Evolutionary conservation across 1,140 invertebrate species (phyloP).

Genomic region (Diploscapter pachys): DNA sequence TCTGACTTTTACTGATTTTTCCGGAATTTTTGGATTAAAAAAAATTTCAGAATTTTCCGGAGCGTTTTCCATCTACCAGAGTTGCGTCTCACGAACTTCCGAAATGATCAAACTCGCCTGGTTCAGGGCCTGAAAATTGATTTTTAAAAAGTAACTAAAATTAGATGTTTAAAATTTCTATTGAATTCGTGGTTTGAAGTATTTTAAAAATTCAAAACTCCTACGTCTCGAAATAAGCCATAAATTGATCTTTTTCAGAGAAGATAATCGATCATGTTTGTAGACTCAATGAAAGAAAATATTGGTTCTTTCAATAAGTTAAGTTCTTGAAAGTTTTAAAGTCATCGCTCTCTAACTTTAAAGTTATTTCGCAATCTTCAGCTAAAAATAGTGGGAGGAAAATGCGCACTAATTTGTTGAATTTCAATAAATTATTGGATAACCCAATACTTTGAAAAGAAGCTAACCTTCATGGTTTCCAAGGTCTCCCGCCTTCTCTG

Average conservation of each 20-base stretch:
- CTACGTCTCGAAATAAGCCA: too few species aligned
- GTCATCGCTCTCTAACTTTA: too few species aligned
- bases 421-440: too few species aligned
- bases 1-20: too few species aligned
- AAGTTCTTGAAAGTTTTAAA: too few species aligned
- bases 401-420: too few species aligned
- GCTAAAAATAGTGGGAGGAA: too few species aligned
- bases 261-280: too few species aligned
- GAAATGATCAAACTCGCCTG: slow-evolving; percentile 90
- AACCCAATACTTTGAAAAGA: not conserved
- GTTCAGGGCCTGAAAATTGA: slow-evolving; percentile 74
- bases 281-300: not conserved
- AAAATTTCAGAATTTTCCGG: not conserved
- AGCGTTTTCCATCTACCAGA: slow-evolving; percentile 71
- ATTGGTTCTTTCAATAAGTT: too few species aligned
- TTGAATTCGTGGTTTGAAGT: not conserved
- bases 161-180: not conserved
- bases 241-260: too few species aligned
- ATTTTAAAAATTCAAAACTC: not conserved
- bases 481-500: slow-evolving; percentile 86
- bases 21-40: too few species aligned
- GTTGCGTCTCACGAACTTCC: slow-evolving; percentile 95
- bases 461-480: slow-evolving; percentile 91
- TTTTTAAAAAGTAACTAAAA: not conserved
- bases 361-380: too few species aligned